A percentile compares a stretch with the other conserved stretches of the same genome.
Evolutionary conservation across 2,888 invertebrate genomes (phyloP).

Genomic region (Drosophila rellima): DNA sequence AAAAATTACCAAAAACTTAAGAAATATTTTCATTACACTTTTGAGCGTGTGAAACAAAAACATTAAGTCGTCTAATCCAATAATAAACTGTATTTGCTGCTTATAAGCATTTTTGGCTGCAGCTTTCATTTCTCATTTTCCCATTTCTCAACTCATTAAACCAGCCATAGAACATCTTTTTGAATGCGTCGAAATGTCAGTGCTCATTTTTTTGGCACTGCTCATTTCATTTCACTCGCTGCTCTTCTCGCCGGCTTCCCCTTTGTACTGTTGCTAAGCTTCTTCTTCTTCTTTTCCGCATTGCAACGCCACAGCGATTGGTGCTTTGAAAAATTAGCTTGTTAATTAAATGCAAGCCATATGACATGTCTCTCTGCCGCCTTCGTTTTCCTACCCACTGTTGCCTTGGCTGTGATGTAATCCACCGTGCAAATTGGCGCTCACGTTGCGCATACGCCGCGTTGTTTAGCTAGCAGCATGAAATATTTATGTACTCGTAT

Average conservation of each 20-base stretch:
- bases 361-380: slow-evolving; percentile 60
- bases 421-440: slow-evolving; percentile 73
- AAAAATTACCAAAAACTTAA: background rate
- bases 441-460: slow-evolving; percentile 73
- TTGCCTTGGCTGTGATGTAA: slow-evolving; percentile 61
- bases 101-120: slow-evolving; percentile 39
- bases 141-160: slow-evolving; percentile 61
- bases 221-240: background rate
- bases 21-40: background rate
- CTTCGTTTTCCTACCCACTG: slow-evolving; percentile 3
- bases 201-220: slow-evolving; percentile 39
- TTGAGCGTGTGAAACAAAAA: slow-evolving; percentile 7
- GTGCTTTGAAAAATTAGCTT: slow-evolving; percentile 80
- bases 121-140: slow-evolving; percentile 43
- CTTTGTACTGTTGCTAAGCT: background rate
- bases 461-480: slow-evolving; percentile 41
- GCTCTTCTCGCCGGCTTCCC: background rate
- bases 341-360: slow-evolving; percentile 80
- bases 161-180: slow-evolving; percentile 42
- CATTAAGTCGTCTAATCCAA: slow-evolving; percentile 27
- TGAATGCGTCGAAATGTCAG: slow-evolving; percentile 48
- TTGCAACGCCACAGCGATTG: slow-evolving; percentile 65
- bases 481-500: slow-evolving; percentile 47
- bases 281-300: slow-evolving; percentile 37
- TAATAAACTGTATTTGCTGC: slow-evolving; percentile 39